These are phyloP conservation scores for Mus spretus DNA, from an alignment of 2,797 vertebrate species.

Conservation along the genomic window DNA sequence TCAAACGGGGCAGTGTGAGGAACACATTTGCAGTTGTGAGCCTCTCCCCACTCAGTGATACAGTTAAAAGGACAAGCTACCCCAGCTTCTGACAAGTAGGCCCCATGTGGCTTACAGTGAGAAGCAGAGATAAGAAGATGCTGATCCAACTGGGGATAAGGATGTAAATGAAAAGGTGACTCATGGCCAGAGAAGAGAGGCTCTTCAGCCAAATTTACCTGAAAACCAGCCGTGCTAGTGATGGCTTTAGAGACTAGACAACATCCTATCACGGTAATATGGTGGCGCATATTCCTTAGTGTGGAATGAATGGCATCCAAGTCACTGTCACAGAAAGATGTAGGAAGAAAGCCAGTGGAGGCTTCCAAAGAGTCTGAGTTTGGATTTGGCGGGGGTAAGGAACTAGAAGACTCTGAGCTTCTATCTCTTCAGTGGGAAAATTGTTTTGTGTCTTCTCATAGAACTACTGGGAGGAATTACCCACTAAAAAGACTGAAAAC, in stretches of 20 bases:
- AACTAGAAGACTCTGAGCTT: not conserved
- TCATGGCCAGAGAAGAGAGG: not conserved
- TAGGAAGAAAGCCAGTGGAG: not conserved
- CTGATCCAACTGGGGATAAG: not conserved
- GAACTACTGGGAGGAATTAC: not conserved
- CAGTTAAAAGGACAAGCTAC: not conserved
- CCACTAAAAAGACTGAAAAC: not conserved
- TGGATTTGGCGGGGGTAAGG: not conserved
- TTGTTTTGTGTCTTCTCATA: not conserved
- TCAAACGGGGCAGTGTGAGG: not conserved
- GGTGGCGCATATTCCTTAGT: too few relatives aligned
- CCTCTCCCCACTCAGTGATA: not conserved
- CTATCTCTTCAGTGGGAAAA: not conserved
- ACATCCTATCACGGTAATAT: not conserved
- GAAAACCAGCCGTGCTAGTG: not conserved
- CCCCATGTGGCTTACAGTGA: not conserved
- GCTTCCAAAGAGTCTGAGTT: not conserved
- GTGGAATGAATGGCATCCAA: accelerated
- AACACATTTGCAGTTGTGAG: not conserved
- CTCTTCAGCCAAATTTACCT: not conserved
- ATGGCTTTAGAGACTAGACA: not conserved
- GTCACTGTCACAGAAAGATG: not conserved
- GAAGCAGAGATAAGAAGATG: not conserved
- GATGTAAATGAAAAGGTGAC: not conserved
- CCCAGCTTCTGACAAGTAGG: not conserved